Percentiles rank a stretch among this genome's conserved stretches.
Conservation (phyloP, 2,113 vertebrate genomes). For the Cyprinus carpio region DNA sequence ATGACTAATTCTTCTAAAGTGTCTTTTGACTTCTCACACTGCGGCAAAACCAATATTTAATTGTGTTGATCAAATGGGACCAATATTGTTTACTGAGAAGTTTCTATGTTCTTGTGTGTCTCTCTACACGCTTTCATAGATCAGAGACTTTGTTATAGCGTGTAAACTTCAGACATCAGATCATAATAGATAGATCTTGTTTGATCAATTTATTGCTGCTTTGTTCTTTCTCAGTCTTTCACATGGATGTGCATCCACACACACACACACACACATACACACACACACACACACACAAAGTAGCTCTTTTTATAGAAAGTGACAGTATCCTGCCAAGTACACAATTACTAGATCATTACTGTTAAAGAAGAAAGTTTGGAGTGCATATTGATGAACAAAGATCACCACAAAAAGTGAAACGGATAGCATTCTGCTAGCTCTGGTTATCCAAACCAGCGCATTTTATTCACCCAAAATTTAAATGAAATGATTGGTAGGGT, state of each 20-base stretch:
- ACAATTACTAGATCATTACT: background rate
- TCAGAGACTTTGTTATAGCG: background rate
- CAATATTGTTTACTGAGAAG: constrained; percentile 17
- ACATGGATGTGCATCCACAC: background rate
- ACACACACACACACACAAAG: background rate
- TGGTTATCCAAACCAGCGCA: background rate
- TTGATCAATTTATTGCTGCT: constrained; percentile 5
- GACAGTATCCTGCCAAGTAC: background rate
- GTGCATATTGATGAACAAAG: background rate
- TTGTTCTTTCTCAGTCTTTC: background rate
- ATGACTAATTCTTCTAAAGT: constrained; percentile 15
- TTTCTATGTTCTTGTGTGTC: background rate
- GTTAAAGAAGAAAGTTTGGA: background rate
- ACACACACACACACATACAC: background rate
- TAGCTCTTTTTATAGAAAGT: background rate
- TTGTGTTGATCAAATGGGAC: constrained; percentile 18
- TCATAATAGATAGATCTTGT: background rate
- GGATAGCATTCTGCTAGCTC: background rate
- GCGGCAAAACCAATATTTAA: constrained; percentile 28
- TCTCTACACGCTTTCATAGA: background rate
- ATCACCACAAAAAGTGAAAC: background rate
- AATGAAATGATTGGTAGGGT: background rate
- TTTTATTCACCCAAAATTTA: background rate
- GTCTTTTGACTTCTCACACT: constrained; percentile 24
- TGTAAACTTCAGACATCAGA: background rate